Base-by-base conservation (phyloP, 1,140 invertebrate genomes). In the Philopotamus ludificatus region DNA sequence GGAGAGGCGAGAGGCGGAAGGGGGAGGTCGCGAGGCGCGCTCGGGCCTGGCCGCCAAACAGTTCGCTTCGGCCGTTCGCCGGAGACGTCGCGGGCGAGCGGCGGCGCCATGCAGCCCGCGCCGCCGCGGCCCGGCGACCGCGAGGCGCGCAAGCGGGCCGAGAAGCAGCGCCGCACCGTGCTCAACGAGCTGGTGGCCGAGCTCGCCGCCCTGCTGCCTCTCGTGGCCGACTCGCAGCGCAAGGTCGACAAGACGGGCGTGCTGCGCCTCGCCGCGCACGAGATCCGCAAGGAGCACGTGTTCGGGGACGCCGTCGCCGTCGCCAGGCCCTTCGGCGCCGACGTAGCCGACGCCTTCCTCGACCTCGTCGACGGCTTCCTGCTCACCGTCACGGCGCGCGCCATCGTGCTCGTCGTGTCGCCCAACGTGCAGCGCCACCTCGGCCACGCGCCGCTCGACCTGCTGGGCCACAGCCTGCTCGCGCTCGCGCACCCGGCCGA, bases 241-340 rank as follows among this genome's bases (percentile, higher is more conserved):
- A 87, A 88, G 72, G 83, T 95, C 72, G 94, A 97, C 79, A 97
- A 97, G 77, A 94, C 94, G 8, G 93, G 92, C 28, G 89, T 95
- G 12, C 79, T 98, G 10, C 83, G 95, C 62, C 85, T 96, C 55
- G 87, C 92, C 47, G 87, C 92, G 51, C 89, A 92, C 63, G 90
- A 87, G 74, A 80, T 95, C n/a, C 76, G 83, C 3, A 78, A 78
- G 71, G 77, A 81, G 49, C 79, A 81, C 72, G 81, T 83, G 9
- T 84, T 84, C 72, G 82, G 82, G n/a, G 75, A 82, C 49, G 76
- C 79, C 8, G 75, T 80, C 26, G 76, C 79, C 7, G 75, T 79
- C 28, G 61, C 76, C 79, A 66, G 65, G 74, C 75, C 77, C 34
- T 74, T 76, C 34, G 78, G 78, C 67, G 78, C 78, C 0, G 73